Evolutionary conservation across 2,888 invertebrate species (phyloP).

Genomic region (Pseudanteris insignis): DNA sequence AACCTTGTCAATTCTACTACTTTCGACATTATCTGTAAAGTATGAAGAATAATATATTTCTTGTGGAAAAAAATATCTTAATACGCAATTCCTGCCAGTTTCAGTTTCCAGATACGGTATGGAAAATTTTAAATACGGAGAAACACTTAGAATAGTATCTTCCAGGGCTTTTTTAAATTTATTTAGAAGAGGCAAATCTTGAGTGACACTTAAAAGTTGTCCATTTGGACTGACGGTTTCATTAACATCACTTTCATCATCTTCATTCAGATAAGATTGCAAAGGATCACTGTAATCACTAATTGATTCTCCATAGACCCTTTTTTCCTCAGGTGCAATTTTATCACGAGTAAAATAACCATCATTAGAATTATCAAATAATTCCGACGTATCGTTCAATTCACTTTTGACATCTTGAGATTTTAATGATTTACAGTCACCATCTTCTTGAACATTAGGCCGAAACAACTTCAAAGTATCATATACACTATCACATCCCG

Average conservation of each 20-base stretch:
- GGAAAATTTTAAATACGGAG: constrained; percentile 85
- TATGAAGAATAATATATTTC: constrained; percentile 78
- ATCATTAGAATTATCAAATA: constrained; percentile 37
- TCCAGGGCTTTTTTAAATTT: constrained; percentile 79
- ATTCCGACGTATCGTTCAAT: constrained; percentile 48
- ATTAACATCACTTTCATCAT: constrained; percentile 64
- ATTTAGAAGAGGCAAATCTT: constrained; percentile 72
- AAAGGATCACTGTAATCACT: constrained; percentile 88
- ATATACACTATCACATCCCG: constrained; percentile 56
- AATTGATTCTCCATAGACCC: constrained; percentile 70
- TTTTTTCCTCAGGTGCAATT: constrained; percentile 60
- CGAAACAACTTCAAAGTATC: constrained; percentile 63
- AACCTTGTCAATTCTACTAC: constrained; percentile 48
- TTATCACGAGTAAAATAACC: constrained; percentile 39
- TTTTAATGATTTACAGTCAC: constrained; percentile 18
- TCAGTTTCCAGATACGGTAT: constrained; percentile 91
- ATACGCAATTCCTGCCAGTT: constrained; percentile 77
- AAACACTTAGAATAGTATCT: constrained; percentile 80
- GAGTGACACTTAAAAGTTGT: constrained; percentile 68
- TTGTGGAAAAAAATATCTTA: constrained; percentile 77
- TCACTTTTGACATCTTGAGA: constrained; percentile 21
- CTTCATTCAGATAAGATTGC: constrained; percentile 68
- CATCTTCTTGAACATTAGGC: constrained; percentile 40
- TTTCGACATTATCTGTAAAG: constrained; percentile 66
- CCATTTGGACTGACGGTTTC: constrained; percentile 56